phyloP scores from a whole-genome alignment of 2,797 vertebrate species.

The Heteromormyrus szaboi region DNA sequence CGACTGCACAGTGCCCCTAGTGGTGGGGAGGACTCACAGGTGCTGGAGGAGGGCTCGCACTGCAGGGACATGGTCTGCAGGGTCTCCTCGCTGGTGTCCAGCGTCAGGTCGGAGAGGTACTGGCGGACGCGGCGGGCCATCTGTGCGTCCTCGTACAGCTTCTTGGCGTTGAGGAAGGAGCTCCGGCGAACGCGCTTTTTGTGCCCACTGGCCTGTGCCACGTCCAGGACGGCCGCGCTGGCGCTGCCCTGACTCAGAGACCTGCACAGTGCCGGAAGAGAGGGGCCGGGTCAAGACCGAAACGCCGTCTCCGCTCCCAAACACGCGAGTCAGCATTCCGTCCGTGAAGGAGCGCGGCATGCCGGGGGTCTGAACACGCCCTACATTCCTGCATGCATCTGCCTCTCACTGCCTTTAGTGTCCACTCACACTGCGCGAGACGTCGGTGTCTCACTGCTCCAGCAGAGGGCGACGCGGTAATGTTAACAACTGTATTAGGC shows the following conservation, averaged over 20 bases:
- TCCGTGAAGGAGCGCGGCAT: conserved; percentile 45
- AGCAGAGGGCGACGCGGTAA: conserved; percentile 17
- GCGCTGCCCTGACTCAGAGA: conserved; percentile 97
- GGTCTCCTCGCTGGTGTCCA: conserved; percentile 92
- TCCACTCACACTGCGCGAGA: background rate
- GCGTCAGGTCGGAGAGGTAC: conserved; percentile 86
- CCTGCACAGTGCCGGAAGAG: conserved; percentile 52
- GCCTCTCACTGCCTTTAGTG: background rate
- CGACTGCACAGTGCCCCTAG: background rate
- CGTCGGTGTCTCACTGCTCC: background rate
- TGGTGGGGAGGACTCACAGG: conserved; percentile 65
- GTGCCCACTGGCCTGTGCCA: conserved; percentile 86
- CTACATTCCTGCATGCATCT: background rate
- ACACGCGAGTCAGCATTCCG: conserved; percentile 58
- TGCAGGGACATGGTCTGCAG: conserved; percentile 88
- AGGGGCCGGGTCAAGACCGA: conserved; percentile 28
- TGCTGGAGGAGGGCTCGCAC: conserved; percentile 91
- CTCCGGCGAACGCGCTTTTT: conserved; percentile 95
- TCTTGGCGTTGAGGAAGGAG: conserved; percentile 98
- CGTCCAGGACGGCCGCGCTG: conserved; percentile 84
- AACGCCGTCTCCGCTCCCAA: conserved; percentile 28
- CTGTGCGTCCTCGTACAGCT: conserved; percentile 96
- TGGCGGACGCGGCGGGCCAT: conserved; percentile 97
- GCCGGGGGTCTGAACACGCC: background rate
- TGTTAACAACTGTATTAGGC: conserved; percentile 35